These are phyloP conservation scores for Indicator maculatus DNA, from an alignment of 2,113 vertebrate species.

Conservation along the genomic window DNA sequence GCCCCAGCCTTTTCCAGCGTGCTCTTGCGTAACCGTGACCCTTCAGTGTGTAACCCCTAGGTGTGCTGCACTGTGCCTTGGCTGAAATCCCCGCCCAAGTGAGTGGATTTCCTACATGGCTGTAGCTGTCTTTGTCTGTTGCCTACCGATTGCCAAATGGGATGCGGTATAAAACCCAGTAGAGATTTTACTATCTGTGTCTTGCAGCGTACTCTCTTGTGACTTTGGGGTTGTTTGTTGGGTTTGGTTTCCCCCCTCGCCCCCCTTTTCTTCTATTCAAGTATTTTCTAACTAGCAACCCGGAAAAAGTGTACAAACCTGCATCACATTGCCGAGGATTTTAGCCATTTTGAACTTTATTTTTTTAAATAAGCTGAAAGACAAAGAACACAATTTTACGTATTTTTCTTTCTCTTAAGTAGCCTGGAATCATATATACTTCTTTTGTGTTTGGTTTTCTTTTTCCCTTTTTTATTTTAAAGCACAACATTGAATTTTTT, in stretches of 20 bases:
- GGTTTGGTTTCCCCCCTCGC: neutral
- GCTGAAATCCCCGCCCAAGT: neutral
- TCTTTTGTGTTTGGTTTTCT: neutral
- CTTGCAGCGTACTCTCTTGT: neutral
- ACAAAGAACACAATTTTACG: constrained; percentile 76
- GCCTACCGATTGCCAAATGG: constrained; percentile 5
- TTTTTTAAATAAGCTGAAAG: constrained; percentile 80
- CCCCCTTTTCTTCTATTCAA: neutral
- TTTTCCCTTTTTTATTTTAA: constrained; percentile 21
- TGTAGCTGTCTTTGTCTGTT: neutral
- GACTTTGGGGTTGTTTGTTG: neutral
- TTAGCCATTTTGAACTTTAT: constrained; percentile 71
- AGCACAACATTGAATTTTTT: constrained; percentile 76
- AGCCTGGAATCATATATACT: constrained; percentile 74
- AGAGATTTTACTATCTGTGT: constrained; percentile 11
- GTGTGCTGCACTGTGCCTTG: neutral
- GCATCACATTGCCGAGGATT: constrained; percentile 33
- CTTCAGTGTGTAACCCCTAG: neutral
- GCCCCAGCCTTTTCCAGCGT: neutral
- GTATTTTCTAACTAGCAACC: constrained; percentile 47
- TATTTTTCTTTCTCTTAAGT: constrained; percentile 75
- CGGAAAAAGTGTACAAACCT: constrained; percentile 58
- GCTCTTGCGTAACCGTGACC: neutral
- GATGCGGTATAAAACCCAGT: constrained; percentile 29
- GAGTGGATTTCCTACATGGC: neutral